These are phyloP conservation scores for Tachystola acroxantha DNA, from an alignment of 2,888 invertebrate species.

Conservation along the genomic window DNA sequence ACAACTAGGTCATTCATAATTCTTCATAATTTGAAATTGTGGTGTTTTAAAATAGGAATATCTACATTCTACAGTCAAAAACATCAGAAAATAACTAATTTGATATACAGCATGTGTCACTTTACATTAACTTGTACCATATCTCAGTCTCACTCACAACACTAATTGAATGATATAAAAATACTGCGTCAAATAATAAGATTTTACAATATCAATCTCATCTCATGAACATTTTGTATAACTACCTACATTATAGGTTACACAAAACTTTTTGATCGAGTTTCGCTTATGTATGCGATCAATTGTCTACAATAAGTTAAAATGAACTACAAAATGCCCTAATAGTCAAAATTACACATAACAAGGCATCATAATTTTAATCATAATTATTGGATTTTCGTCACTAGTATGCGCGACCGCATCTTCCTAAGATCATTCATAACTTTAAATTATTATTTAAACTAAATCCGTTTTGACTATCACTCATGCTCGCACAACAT, in stretches of 20 bases:
- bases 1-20: conserved; percentile 54
- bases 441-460: conserved; percentile 70
- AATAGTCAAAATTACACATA: conserved; percentile 69
- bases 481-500: conserved; percentile 63
- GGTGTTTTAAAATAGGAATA: conserved; percentile 28
- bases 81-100: conserved; percentile 57
- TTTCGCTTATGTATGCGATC: conserved; percentile 60
- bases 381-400: conserved; percentile 77
- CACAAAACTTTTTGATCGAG: conserved; percentile 69
- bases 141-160: conserved; percentile 73
- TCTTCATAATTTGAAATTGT: conserved; percentile 32
- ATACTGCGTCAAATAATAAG: conserved; percentile 69
- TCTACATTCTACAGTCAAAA: conserved; percentile 34
- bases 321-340: conserved; percentile 73
- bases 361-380: conserved; percentile 69
- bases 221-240: conserved; percentile 36
- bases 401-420: conserved; percentile 78
- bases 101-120: conserved; percentile 46
- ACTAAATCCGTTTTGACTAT: conserved; percentile 74
- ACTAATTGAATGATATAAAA: conserved; percentile 67
- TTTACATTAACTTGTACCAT: conserved; percentile 68
- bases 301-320: conserved; percentile 68
- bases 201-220: conserved; percentile 34
- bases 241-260: conserved; percentile 41
- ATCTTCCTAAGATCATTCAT: conserved; percentile 73